Evolutionary conservation across 2,113 vertebrate species (phyloP).

Genomic region (Limnothrissa miodon): DNA sequence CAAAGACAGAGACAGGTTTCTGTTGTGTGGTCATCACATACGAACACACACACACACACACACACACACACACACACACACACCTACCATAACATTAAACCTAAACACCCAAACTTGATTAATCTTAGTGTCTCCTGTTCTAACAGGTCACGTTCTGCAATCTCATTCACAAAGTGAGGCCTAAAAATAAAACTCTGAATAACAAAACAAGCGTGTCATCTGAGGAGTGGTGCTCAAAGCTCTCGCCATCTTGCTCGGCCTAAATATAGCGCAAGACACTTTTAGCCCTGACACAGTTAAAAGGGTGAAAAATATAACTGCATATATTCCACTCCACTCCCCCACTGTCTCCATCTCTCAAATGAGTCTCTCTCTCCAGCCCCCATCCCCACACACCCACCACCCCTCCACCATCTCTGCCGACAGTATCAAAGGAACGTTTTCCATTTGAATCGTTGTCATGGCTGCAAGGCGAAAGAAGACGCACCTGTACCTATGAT

Average conservation of each 20-base stretch:
- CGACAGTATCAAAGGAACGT: not conserved
- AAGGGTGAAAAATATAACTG: not conserved
- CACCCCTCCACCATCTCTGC: not conserved
- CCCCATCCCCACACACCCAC: not conserved
- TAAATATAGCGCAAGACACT: conserved; percentile 44
- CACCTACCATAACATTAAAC: not conserved
- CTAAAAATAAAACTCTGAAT: conserved; percentile 26
- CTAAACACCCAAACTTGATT: not conserved
- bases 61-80: conserved; percentile 14
- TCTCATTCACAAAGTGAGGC: conserved; percentile 31
- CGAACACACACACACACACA: conserved; percentile 21
- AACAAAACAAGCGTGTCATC: conserved; percentile 30
- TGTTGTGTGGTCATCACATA: not conserved
- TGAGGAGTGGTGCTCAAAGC: conserved; percentile 25
- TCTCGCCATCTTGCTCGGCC: conserved; percentile 9
- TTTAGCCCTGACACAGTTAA: conserved; percentile 37
- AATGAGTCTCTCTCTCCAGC: not conserved
- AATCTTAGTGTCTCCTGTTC: not conserved
- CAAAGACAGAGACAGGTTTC: not conserved
- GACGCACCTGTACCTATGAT: conserved; percentile 32
- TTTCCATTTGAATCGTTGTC: conserved; percentile 41
- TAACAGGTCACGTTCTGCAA: not conserved
- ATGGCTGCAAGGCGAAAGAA: conserved; percentile 27
- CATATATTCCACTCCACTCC: not conserved
- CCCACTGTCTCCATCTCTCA: conserved; percentile 8